Evolutionary conservation across 2,113 vertebrate species (phyloP), one percentile per base, ranked within the genome.

Genomic region (Numida meleagris): DNA sequence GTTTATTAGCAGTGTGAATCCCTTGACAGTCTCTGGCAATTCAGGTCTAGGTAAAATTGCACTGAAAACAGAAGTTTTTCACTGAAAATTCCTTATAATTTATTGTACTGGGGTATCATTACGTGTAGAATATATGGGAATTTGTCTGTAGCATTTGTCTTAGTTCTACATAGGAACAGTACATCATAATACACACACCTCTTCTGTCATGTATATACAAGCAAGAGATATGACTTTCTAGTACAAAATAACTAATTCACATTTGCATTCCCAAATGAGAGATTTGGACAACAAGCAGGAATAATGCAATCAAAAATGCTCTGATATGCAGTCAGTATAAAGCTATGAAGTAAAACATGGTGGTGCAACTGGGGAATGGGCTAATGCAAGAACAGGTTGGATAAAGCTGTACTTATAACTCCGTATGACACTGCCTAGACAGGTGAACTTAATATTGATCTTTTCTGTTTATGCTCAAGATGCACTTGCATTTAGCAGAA

Each of bases 231-330:
- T 2, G 48, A 53, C 5, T 75, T 82, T 73, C 53, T 84, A 29
- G 40, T 38, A 12, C 55, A 55, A 63, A 18, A 40, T 79, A 72
- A 57, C 8, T 20, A 86, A 19, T 24, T 76, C 40, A 38, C 3
- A 40, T 65, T 29, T 83, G 9, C 51, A 38, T 79, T 90, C 53
- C 70, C 33, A 85, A 84, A 76, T 38, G 50, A 85, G 11, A 93
- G 15, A 45, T 7, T 68, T 20, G 21, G 10, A 42, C 29, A 76
- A 50, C 31, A 59, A 74, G 42, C 25, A 55, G 38, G 79, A 90
- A 74, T 4, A 6, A 70, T 17, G 27, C 14, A 53, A 33, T 57
- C 29, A 33, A 66, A 80, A 88, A 21, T 40, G 40, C 34, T 75
- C 31, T 36, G 43, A 33, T 38, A 24, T 61, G 45, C 50, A 71